Conservation (phyloP, 2,797 vertebrate genomes). For the Microtus californicus region DNA sequence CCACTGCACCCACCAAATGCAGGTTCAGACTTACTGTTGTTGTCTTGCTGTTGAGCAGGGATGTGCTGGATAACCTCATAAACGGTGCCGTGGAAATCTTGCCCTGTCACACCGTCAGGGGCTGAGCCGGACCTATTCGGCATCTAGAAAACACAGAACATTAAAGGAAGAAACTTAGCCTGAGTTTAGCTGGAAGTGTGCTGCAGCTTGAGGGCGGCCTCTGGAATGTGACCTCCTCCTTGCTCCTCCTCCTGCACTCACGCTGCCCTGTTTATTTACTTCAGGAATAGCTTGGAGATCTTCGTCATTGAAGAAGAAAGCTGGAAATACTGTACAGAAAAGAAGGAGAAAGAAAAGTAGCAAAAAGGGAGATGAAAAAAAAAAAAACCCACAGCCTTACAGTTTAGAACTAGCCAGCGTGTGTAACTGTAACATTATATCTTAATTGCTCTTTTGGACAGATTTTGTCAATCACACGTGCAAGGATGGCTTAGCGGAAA, state of each 20-base stretch:
- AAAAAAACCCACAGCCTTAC: not conserved
- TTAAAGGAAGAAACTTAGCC: constrained; percentile 9
- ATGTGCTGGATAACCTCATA: constrained; percentile 97
- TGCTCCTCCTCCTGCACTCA: constrained; percentile 1
- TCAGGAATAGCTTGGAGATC: constrained; percentile 20
- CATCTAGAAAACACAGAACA: constrained; percentile 87
- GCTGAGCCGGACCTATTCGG: constrained; percentile 88
- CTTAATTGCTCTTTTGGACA: not conserved
- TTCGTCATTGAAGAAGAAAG: constrained; percentile 56
- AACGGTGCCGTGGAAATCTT: constrained; percentile 92
- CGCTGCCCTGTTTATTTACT: not conserved
- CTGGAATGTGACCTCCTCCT: not conserved
- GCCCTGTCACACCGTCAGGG: constrained; percentile 88
- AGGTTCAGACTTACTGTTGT: constrained; percentile 88
- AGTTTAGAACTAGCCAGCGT: constrained; percentile 21
- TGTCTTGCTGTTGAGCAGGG: constrained; percentile 91
- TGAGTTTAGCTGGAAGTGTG: constrained; percentile 7
- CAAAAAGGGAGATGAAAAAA: not conserved
- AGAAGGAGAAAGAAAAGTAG: constrained; percentile 41
- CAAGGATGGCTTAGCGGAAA: not conserved
- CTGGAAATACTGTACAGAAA: not conserved
- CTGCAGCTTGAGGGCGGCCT: not conserved
- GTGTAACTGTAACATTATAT: not conserved
- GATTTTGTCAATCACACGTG: not conserved
- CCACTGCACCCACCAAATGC: not conserved